These are phyloP conservation scores for Calameuta idolon DNA, from an alignment of 2,888 invertebrate genomes.

Conservation along the genomic window DNA sequence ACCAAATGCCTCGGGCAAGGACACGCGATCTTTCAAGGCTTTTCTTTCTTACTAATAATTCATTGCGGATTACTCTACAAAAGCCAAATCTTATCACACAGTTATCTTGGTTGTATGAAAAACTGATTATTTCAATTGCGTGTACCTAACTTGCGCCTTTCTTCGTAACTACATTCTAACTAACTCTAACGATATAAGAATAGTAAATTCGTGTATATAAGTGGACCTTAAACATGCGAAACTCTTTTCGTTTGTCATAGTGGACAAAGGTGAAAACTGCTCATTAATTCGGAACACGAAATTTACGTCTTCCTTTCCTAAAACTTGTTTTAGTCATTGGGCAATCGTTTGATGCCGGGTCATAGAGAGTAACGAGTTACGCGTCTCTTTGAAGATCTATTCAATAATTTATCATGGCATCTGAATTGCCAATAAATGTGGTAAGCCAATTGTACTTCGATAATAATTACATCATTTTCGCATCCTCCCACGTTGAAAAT, in stretches of 20 bases:
- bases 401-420: neutral
- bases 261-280: neutral
- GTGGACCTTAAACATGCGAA: neutral
- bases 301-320: neutral
- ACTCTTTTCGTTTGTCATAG: neutral
- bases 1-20: neutral
- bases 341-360: neutral
- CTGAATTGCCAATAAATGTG: neutral
- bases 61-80: neutral
- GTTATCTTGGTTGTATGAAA: neutral
- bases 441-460: neutral
- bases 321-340: neutral
- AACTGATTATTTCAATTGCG: neutral
- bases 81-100: neutral
- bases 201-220: neutral
- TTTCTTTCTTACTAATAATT: neutral
- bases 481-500: too few species aligned
- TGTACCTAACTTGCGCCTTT: neutral
- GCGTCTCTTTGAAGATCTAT: neutral
- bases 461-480: neutral
- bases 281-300: neutral
- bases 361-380: neutral
- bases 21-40: neutral
- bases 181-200: neutral
- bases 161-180: neutral